phyloP scores from a whole-genome alignment of 1,140 invertebrate species.

The Neocloeon triangulifer region DNA sequence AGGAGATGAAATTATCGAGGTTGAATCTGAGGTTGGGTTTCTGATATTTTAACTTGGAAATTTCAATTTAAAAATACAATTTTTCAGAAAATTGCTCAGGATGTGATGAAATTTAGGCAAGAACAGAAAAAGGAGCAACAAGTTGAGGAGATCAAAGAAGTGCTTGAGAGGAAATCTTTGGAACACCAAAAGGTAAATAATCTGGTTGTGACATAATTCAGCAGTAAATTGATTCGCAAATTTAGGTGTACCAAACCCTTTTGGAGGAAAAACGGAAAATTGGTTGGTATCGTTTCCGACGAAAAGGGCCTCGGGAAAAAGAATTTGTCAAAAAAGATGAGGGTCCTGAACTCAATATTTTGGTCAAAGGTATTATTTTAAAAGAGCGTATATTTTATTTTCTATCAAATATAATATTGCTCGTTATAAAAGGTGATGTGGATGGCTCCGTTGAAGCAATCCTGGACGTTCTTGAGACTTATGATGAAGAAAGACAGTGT shows the following conservation, averaged over 20 bases:
- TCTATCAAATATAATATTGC: too few relatives aligned
- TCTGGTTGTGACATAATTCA: too few relatives aligned
- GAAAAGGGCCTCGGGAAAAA: constrained; percentile 27
- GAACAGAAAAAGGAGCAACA: constrained; percentile 31
- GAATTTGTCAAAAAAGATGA: constrained; percentile 32
- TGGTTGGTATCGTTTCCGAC: constrained; percentile 22
- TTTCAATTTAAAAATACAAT: neutral
- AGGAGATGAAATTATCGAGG: constrained; percentile 70
- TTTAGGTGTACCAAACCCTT: constrained; percentile 38
- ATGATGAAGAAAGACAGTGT: constrained; percentile 48
- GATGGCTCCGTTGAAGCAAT: constrained; percentile 86
- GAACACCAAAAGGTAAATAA: constrained; percentile 28
- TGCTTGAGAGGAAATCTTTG: constrained; percentile 38
- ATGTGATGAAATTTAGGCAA: constrained; percentile 41
- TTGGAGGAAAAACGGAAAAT: constrained; percentile 34
- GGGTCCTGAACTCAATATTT: constrained; percentile 3
- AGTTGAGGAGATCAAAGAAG: constrained; percentile 29
- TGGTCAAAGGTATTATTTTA: too few relatives aligned
- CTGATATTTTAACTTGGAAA: neutral
- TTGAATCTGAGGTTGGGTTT: constrained; percentile 36
- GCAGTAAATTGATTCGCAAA: too few relatives aligned
- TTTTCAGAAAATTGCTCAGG: constrained; percentile 35
- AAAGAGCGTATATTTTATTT: too few relatives aligned
- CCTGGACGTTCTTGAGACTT: constrained; percentile 74
- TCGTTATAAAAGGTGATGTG: constrained; percentile 34